These are phyloP conservation scores for Okapia johnstoni DNA, from an alignment of 2,113 vertebrate species.

Conservation along the genomic window DNA sequence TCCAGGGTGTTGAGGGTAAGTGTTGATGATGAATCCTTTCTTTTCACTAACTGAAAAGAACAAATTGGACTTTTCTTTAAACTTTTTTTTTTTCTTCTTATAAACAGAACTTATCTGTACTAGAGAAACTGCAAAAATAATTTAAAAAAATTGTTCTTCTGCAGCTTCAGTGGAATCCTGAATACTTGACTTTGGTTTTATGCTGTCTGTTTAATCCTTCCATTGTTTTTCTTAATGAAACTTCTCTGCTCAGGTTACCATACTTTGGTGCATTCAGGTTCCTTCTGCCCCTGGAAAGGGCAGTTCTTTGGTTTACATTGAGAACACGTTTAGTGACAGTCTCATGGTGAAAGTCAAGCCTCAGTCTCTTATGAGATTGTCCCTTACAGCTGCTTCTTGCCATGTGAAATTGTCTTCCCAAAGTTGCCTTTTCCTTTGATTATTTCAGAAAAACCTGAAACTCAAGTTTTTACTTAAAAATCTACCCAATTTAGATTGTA, in stretches of 20 bases:
- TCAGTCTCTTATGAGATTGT: neutral
- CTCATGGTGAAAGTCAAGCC: neutral
- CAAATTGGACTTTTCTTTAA: conserved; percentile 51
- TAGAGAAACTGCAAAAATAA: neutral
- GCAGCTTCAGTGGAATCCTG: neutral
- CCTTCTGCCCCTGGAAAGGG: neutral
- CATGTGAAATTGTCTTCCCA: neutral
- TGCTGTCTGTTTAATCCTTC: neutral
- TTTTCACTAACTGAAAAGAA: conserved; percentile 61
- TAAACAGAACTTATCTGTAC: neutral
- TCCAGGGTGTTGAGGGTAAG: conserved; percentile 32
- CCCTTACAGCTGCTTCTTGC: neutral
- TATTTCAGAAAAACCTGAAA: conserved; percentile 9
- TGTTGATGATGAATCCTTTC: conserved; percentile 12
- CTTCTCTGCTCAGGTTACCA: neutral
- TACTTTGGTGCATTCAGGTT: neutral
- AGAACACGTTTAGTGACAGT: neutral
- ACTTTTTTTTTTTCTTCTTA: conserved; percentile 12
- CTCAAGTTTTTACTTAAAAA: neutral
- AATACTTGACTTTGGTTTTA: neutral
- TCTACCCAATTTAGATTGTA: neutral
- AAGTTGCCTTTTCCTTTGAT: neutral
- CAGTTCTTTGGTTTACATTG: neutral
- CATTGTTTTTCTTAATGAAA: neutral
- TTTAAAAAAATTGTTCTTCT: neutral